Percentiles rank a stretch among this genome's conserved stretches.
These are phyloP conservation scores for Rafetus swinhoei DNA, from an alignment of 2,113 vertebrate genomes.

Conservation along the genomic window DNA sequence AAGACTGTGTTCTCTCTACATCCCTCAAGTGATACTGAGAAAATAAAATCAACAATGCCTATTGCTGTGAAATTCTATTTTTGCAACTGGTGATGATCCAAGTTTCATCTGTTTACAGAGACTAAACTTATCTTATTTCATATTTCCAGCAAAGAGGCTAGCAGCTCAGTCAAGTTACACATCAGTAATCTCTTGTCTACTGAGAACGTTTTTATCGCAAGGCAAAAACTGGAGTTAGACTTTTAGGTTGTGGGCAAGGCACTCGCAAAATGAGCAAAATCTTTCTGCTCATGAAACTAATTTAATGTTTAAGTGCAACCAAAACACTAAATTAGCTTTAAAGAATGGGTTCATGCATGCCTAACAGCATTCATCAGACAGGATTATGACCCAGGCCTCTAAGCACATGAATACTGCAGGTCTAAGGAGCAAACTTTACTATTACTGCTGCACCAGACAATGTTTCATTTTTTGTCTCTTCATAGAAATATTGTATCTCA, in stretches of 20 bases:
- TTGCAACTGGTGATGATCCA: constrained; percentile 62
- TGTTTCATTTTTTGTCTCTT: constrained; percentile 30
- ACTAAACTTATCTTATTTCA: constrained; percentile 23
- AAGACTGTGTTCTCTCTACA: constrained; percentile 57
- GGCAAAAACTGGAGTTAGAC: constrained; percentile 77
- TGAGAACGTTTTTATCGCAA: constrained; percentile 75
- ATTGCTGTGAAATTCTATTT: constrained; percentile 71
- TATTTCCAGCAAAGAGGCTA: constrained; percentile 42
- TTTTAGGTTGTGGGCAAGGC: constrained; percentile 78
- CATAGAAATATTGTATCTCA: constrained; percentile 61
- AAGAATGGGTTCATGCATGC: constrained; percentile 67
- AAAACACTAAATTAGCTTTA: constrained; percentile 75
- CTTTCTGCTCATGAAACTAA: constrained; percentile 72
- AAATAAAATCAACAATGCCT: constrained; percentile 67
- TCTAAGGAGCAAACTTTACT: constrained; percentile 45
- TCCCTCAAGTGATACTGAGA: constrained; percentile 31
- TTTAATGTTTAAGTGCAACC: constrained; percentile 76
- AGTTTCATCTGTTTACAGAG: neutral
- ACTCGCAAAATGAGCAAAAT: constrained; percentile 77
- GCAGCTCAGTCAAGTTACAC: constrained; percentile 56
- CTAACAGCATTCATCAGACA: constrained; percentile 66
- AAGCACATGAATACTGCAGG: constrained; percentile 53
- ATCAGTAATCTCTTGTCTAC: constrained; percentile 60
- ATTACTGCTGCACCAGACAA: constrained; percentile 50
- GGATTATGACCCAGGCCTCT: constrained; percentile 70